Conservation (phyloP, 2,888 invertebrate genomes). For the Pinctada fucata region DNA sequence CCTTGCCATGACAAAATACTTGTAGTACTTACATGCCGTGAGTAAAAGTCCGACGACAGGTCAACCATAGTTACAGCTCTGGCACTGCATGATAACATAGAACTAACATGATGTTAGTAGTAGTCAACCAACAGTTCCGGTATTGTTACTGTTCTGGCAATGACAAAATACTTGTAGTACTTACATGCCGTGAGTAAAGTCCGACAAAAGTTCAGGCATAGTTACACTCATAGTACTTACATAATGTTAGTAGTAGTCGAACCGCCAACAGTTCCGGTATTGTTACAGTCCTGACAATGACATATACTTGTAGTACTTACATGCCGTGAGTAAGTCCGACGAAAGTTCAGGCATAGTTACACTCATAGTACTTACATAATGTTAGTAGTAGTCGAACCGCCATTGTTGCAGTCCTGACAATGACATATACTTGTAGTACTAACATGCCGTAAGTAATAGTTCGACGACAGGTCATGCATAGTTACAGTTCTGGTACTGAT, state of each 20-base stretch:
- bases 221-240: conserved; percentile 32
- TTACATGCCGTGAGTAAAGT: conserved; percentile 63
- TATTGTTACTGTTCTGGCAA: too few relatives aligned
- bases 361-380: conserved; percentile 58
- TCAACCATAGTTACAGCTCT: conserved; percentile 63
- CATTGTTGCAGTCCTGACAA: too few relatives aligned
- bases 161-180: conserved; percentile 29
- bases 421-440: too few relatives aligned
- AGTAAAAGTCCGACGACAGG: background rate
- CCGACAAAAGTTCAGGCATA: conserved; percentile 49
- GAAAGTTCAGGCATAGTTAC: conserved; percentile 57
- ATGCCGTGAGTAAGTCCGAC: conserved; percentile 38
- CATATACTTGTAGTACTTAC: conserved; percentile 32
- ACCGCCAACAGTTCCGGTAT: too few relatives aligned
- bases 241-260: too few relatives aligned
- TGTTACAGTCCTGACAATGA: too few relatives aligned
- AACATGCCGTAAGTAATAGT: conserved; percentile 11
- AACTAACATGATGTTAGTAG: too few relatives aligned
- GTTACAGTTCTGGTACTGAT: conserved; percentile 62
- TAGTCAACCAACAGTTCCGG: too few relatives aligned
- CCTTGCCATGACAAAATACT: too few relatives aligned
- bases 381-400: too few relatives aligned
- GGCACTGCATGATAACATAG: conserved; percentile 68
- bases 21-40: too few relatives aligned
- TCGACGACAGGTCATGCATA: conserved; percentile 20